Conservation (phyloP, 92 coral and sea anemone genomes). For the Phenganax stokvisi region DNA sequence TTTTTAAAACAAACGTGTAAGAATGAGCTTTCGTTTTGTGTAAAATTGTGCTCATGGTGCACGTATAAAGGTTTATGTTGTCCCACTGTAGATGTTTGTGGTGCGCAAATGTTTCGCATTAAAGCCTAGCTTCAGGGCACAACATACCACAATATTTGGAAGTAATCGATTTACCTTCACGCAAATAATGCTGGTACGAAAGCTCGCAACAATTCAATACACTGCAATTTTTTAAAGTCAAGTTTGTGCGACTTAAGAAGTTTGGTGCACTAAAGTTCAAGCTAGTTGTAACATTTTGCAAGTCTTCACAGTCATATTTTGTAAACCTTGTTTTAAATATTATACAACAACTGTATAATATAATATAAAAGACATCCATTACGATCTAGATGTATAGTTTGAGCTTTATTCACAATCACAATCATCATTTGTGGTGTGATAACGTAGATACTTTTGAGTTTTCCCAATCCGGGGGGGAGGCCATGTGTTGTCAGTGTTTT, state of each 20-base stretch:
- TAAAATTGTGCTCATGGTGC: not conserved
- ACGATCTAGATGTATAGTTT: no score
- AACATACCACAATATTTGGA: not conserved
- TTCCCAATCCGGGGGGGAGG: constrained; percentile 11
- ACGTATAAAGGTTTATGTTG: not conserved
- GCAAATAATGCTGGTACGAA: not conserved
- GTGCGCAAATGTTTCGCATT: not conserved
- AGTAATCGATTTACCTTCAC: constrained; percentile 1
- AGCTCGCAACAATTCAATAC: no score
- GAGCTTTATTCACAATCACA: no score
- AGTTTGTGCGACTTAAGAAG: no score
- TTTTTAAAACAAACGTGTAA: not conserved
- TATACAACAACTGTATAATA: no score
- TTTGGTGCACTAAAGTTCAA: no score
- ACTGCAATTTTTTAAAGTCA: no score
- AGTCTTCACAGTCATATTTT: no score
- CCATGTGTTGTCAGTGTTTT: not conserved
- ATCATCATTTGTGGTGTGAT: not conserved
- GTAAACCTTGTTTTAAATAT: no score
- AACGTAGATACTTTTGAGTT: not conserved
- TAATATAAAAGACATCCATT: no score
- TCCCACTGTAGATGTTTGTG: not conserved
- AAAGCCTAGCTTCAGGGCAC: constrained; percentile 4
- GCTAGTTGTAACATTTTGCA: no score
- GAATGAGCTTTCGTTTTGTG: not conserved